Percentiles rank a stretch among this genome's conserved stretches.
These are phyloP conservation scores for Achroia grisella DNA, from an alignment of 1,140 invertebrate genomes.

Conservation along the genomic window DNA sequence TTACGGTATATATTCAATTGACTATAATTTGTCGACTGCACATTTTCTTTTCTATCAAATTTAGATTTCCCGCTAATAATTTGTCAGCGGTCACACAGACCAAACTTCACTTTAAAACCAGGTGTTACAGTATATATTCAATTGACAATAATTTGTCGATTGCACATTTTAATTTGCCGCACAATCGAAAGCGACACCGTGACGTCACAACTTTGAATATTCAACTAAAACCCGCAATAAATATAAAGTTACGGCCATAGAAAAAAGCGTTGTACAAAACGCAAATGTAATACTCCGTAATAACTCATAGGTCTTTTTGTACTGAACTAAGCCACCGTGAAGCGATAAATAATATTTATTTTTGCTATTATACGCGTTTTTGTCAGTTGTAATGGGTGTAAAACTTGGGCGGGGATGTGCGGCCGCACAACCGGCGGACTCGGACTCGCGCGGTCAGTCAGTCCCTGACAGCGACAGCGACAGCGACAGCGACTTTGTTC, in stretches of 20 bases:
- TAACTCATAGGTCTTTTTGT: slow-evolving; percentile 72
- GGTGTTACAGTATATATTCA: background rate
- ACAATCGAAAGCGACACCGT: slow-evolving; percentile 41
- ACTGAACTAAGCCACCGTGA: slow-evolving; percentile 69
- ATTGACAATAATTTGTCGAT: background rate
- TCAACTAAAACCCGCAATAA: slow-evolving; percentile 62
- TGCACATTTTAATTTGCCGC: slow-evolving; percentile 13
- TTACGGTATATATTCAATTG: too few species aligned
- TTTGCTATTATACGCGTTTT: slow-evolving; percentile 72
- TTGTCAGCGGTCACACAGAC: too few species aligned
- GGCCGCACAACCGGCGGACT: slow-evolving; percentile 16
- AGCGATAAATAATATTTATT: slow-evolving; percentile 74
- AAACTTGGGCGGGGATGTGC: slow-evolving; percentile 28
- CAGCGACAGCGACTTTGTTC: too few species aligned
- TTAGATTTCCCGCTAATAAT: too few species aligned
- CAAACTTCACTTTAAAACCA: background rate
- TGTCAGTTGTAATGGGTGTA: slow-evolving; percentile 69
- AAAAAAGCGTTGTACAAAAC: slow-evolving; percentile 58
- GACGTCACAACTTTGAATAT: slow-evolving; percentile 62
- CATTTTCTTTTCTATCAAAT: too few species aligned
- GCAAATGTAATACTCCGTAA: slow-evolving; percentile 64
- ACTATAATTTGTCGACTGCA: too few species aligned
- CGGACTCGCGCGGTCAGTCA: background rate
- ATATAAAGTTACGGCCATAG: slow-evolving; percentile 67
- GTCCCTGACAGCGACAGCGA: background rate